These are phyloP conservation scores for Brachionus manjavacas DNA, from an alignment of 1,140 invertebrate species.

Conservation along the genomic window DNA sequence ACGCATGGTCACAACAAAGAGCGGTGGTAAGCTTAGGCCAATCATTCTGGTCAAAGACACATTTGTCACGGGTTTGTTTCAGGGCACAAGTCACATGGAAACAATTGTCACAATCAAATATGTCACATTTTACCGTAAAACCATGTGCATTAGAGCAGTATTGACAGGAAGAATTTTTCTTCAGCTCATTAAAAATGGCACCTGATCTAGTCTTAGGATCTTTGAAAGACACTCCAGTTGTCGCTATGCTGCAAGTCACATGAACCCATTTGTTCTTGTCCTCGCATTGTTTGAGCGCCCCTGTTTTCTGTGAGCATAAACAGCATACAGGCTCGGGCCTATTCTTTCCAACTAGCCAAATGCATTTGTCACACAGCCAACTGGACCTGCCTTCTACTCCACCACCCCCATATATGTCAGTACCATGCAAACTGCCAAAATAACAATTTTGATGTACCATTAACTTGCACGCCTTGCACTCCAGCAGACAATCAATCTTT, in stretches of 20 bases:
- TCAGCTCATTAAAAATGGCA: neutral
- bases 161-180: conserved; percentile 48
- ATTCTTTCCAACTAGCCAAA: conserved; percentile 46
- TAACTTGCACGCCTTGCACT: conserved; percentile 55
- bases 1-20: conserved; percentile 57
- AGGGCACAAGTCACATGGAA: conserved; percentile 61
- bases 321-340: conserved; percentile 51
- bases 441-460: conserved; percentile 56
- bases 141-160: conserved; percentile 45
- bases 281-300: conserved; percentile 64
- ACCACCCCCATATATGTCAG: neutral
- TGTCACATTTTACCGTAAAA: conserved; percentile 58
- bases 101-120: conserved; percentile 54
- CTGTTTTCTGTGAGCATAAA: conserved; percentile 63
- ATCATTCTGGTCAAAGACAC: conserved; percentile 54
- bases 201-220: neutral
- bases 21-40: conserved; percentile 59
- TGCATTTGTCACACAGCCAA: conserved; percentile 61
- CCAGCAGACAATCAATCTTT: conserved; percentile 51
- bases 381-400: conserved; percentile 47
- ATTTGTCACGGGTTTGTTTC: conserved; percentile 53
- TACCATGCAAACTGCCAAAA: neutral
- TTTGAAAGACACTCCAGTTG: conserved; percentile 55
- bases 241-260: conserved; percentile 60
- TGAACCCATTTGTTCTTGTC: conserved; percentile 60